These are phyloP conservation scores for Sisyra nigra DNA, from an alignment of 2,888 invertebrate genomes.

Conservation along the genomic window DNA sequence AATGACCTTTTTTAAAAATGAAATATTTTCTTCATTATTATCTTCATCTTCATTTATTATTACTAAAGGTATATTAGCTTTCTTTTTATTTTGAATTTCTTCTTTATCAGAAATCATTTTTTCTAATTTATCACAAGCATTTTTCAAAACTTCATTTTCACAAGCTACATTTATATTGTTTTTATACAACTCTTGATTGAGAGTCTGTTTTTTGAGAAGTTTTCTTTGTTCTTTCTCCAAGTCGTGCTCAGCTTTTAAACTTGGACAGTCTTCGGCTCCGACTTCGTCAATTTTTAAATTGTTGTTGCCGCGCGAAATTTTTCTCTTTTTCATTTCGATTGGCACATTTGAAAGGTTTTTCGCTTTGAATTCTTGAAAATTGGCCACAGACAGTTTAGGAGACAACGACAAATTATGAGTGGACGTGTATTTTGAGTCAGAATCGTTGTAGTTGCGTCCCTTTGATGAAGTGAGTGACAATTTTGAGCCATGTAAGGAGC, in stretches of 20 bases:
- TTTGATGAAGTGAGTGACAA: slow-evolving; percentile 28
- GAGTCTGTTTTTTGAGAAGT: neutral
- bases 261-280: slow-evolving; percentile 34
- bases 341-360: slow-evolving; percentile 12
- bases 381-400: slow-evolving; percentile 19
- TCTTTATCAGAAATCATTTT: neutral
- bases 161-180: neutral
- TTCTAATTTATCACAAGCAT: slow-evolving; percentile 4
- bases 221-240: slow-evolving; percentile 34
- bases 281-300: slow-evolving; percentile 17
- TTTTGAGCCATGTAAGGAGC: slow-evolving; percentile 21
- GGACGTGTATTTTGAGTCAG: slow-evolving; percentile 31
- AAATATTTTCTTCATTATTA: slow-evolving; percentile 23
- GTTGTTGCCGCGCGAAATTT: slow-evolving; percentile 15
- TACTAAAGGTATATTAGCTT: slow-evolving; percentile 6
- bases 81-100: slow-evolving; percentile 1
- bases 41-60: slow-evolving; percentile 13
- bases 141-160: slow-evolving; percentile 1
- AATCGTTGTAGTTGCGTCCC: slow-evolving; percentile 25
- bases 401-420: slow-evolving; percentile 32
- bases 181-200: neutral
- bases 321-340: slow-evolving; percentile 15
- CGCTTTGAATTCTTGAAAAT: slow-evolving; percentile 16
- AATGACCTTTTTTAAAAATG: slow-evolving; percentile 36
- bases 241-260: slow-evolving; percentile 33